These are phyloP conservation scores for Leptinotarsa juncta DNA, from an alignment of 2,888 invertebrate genomes.

Conservation along the genomic window DNA sequence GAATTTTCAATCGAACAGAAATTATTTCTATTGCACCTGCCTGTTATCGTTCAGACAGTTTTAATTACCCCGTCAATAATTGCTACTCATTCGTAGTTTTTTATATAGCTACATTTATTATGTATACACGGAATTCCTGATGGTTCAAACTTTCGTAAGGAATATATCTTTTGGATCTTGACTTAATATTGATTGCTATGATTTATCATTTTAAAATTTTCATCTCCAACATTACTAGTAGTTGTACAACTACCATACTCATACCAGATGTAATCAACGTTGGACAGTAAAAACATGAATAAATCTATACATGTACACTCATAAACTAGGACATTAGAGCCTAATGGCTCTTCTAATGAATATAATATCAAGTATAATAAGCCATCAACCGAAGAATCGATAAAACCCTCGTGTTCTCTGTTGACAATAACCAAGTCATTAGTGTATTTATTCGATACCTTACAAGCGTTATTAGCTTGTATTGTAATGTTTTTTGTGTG, in stretches of 20 bases:
- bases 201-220: background rate
- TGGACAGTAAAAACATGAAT: conserved; percentile 30
- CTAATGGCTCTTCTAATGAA: conserved; percentile 38
- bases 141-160: no score
- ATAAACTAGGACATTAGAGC: conserved; percentile 37
- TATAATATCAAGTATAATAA: conserved; percentile 40
- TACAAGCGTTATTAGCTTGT: conserved; percentile 23
- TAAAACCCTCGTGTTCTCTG: conserved; percentile 32
- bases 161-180: no score
- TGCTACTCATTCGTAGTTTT: background rate
- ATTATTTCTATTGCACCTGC: no score
- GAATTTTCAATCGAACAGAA: no score
- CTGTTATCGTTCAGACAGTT: no score
- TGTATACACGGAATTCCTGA: background rate
- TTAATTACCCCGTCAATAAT: no score
- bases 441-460: conserved; percentile 31
- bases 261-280: conserved; percentile 24
- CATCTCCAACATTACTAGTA: background rate
- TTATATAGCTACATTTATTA: background rate
- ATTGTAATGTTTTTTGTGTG: conserved; percentile 9
- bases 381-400: conserved; percentile 34
- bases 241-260: background rate
- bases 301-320: conserved; percentile 35
- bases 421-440: conserved; percentile 37
- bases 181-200: background rate